These are phyloP conservation scores for Teinopalpus imperialis DNA, from an alignment of 2,888 invertebrate species.

Conservation along the genomic window DNA sequence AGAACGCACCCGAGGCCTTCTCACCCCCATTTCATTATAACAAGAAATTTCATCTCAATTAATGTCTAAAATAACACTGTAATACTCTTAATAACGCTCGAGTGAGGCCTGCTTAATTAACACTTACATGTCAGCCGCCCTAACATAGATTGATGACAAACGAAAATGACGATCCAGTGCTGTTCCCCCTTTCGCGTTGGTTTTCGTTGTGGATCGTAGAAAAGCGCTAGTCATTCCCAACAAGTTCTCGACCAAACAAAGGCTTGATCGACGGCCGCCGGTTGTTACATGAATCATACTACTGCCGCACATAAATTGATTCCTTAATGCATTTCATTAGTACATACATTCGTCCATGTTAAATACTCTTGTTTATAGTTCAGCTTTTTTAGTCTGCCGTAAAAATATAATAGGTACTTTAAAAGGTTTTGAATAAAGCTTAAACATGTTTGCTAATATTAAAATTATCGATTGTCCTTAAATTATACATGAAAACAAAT, in stretches of 20 bases:
- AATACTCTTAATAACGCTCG: slow-evolving; percentile 80
- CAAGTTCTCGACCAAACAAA: slow-evolving; percentile 67
- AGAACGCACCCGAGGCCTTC: slow-evolving; percentile 47
- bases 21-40: slow-evolving; percentile 64
- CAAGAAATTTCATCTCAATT: slow-evolving; percentile 81
- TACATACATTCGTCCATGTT: no score
- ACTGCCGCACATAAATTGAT: slow-evolving; percentile 59
- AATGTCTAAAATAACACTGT: slow-evolving; percentile 81
- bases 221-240: slow-evolving; percentile 72
- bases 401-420: no score
- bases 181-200: slow-evolving; percentile 62
- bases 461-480: no score
- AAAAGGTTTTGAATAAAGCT: no score
- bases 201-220: slow-evolving; percentile 50
- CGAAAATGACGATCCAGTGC: slow-evolving; percentile 76
- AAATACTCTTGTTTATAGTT: no score
- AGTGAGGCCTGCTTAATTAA: slow-evolving; percentile 81
- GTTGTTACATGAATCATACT: slow-evolving; percentile 59
- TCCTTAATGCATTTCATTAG: slow-evolving; percentile 76
- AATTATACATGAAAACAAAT: no score
- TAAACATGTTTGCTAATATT: no score
- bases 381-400: no score
- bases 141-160: slow-evolving; percentile 82
- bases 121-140: slow-evolving; percentile 78
- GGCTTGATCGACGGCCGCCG: slow-evolving; percentile 54